Evolutionary conservation across 2,888 invertebrate species (phyloP).

Genomic region (Odontothrips loti): DNA sequence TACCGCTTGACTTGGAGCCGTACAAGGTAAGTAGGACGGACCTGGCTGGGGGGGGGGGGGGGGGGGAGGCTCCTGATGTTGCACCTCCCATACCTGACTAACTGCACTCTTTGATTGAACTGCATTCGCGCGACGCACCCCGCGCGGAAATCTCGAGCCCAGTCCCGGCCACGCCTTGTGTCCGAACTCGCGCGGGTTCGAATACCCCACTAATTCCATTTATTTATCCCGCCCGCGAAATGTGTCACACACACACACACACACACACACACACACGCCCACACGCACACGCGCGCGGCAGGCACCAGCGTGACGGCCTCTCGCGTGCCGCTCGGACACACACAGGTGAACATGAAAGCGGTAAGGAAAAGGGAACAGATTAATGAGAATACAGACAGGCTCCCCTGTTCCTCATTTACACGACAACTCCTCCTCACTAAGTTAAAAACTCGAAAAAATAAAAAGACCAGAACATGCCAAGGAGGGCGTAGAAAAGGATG

Average conservation of each 20-base stretch:
- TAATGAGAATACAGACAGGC: slow-evolving; percentile 7
- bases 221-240: no score
- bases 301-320: neutral
- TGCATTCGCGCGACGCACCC: neutral
- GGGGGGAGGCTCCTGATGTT: neutral
- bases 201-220: no score
- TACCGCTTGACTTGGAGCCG: slow-evolving; percentile 6
- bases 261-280: no score
- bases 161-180: no score
- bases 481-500: no score
- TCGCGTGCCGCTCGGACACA: neutral
- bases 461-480: no score
- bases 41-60: neutral
- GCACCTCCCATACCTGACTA: neutral
- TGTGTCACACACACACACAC: no score
- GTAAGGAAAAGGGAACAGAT: slow-evolving; percentile 1
- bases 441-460: no score
- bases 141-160: no score
- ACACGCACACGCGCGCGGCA: neutral
- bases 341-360: slow-evolving; percentile 18
- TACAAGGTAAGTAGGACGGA: slow-evolving; percentile 22
- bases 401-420: no score
- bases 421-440: no score
- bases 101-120: neutral
- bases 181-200: no score